These are phyloP conservation scores for Philantomba maxwellii DNA, from an alignment of 2,113 vertebrate species.

Conservation along the genomic window DNA sequence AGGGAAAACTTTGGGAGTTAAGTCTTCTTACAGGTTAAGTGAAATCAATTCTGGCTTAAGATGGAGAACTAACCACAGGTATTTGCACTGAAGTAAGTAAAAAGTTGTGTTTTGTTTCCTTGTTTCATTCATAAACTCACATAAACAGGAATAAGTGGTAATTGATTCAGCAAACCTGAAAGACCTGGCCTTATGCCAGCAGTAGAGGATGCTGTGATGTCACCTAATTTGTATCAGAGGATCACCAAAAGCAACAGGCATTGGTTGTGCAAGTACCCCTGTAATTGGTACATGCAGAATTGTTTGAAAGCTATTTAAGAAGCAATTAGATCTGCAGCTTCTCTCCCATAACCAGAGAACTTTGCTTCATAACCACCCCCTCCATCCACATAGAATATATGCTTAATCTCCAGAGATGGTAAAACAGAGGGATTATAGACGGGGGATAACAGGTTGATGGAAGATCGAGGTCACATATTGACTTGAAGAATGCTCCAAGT, in stretches of 20 bases:
- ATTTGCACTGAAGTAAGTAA: neutral
- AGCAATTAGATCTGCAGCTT: neutral
- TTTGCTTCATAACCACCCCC: neutral
- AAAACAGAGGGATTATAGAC: neutral
- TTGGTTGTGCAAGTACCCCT: neutral
- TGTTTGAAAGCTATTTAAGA: neutral
- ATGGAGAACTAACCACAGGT: neutral
- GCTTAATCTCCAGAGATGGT: neutral
- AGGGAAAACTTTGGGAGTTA: neutral
- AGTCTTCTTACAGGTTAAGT: neutral
- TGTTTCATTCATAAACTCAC: neutral
- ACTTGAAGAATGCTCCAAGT: neutral
- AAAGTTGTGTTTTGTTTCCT: neutral
- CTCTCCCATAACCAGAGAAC: neutral
- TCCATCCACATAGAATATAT: neutral
- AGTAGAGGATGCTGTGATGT: neutral
- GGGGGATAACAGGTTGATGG: fast-evolving
- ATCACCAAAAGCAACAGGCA: neutral
- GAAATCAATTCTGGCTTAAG: neutral
- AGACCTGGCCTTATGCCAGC: neutral
- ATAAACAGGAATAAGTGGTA: neutral
- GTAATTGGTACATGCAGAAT: neutral
- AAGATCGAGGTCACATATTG: neutral
- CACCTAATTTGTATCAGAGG: neutral
- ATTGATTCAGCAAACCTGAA: neutral